Conservation (phyloP, 1,140 invertebrate genomes). For the Leptinotarsa defecta region DNA sequence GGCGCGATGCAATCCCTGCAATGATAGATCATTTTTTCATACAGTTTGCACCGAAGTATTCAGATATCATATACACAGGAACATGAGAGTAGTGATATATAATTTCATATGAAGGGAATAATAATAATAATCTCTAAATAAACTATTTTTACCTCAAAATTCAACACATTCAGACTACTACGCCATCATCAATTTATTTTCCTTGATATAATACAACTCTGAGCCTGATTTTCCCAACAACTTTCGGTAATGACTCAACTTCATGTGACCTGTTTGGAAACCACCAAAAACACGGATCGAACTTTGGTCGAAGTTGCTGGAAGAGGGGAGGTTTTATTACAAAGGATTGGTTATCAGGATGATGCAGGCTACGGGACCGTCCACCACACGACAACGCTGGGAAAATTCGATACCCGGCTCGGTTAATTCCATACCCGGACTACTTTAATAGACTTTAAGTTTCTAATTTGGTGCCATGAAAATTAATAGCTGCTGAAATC, state of each 20-base stretch:
- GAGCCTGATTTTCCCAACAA: not conserved
- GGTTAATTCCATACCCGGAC: not conserved
- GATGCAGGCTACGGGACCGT: not conserved
- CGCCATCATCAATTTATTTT: too few species aligned
- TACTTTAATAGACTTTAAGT: constrained; percentile 9
- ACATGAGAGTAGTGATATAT: too few species aligned
- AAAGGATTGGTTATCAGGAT: constrained; percentile 5
- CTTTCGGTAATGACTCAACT: constrained; percentile 1
- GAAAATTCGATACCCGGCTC: not conserved
- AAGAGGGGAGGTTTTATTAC: not conserved
- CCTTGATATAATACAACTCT: not conserved
- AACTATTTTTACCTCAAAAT: too few species aligned
- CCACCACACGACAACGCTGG: constrained; percentile 1
- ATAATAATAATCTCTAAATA: too few species aligned
- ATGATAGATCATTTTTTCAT: too few species aligned
- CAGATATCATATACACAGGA: too few species aligned
- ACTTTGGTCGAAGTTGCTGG: not conserved
- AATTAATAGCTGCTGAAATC: constrained; percentile 3
- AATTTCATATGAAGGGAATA: too few species aligned
- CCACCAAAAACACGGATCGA: constrained; percentile 5
- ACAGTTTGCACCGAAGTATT: too few species aligned
- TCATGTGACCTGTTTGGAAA: not conserved
- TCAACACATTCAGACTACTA: too few species aligned
- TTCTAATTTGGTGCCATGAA: constrained; percentile 3
- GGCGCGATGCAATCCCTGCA: too few species aligned